Evolutionary conservation across 2,888 invertebrate species (phyloP), one percentile per base, ranked within the genome.

Genomic region (Mactromeris polynyma): DNA sequence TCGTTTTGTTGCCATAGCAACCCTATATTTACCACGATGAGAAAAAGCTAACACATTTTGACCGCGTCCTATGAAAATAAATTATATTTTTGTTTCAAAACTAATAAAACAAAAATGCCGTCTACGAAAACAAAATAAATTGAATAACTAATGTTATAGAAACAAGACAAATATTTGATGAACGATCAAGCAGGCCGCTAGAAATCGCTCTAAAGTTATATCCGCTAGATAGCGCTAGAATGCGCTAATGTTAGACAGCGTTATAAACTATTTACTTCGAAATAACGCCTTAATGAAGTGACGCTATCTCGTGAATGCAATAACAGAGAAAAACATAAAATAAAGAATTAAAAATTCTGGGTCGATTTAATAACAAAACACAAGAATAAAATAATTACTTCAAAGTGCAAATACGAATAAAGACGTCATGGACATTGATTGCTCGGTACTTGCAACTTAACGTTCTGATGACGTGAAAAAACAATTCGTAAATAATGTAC

Each of bases 61-160:
- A 73, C 73, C 33, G 36, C 14, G 33, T 73, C 36, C n/a, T 73
- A 73, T 2, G 19, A 73, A 73, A 73, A 73, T 7, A 73, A 33
- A 69, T 69, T 73, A 33, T 73, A 73, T 73, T 33, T 73, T 73
- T 73, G 73, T 73, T 73, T 73, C 33, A 9, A 33, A 73, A 69
- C 9, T 1, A 64, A 33, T 33, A 73, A 36, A 73, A 73, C 73
- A 73, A 73, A 73, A 73, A 73, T 73, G 73, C 33, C 73, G 73
- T 73, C 73, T 17, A 73, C 9, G 11, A 9, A 64, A 64, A 64
- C n/a, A 64, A 26, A 26, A 64, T 64, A 26, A 26, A n/a, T 1
- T 21, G 19, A n/a, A 26, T 26, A 26, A 64, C 14, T n/a, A 51
- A 14, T 51, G 14, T 51, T 19, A 1, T 51, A 26, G 26, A n/a